Conservation (phyloP, 2,888 invertebrate genomes). For the Melinopterus prodromus region DNA sequence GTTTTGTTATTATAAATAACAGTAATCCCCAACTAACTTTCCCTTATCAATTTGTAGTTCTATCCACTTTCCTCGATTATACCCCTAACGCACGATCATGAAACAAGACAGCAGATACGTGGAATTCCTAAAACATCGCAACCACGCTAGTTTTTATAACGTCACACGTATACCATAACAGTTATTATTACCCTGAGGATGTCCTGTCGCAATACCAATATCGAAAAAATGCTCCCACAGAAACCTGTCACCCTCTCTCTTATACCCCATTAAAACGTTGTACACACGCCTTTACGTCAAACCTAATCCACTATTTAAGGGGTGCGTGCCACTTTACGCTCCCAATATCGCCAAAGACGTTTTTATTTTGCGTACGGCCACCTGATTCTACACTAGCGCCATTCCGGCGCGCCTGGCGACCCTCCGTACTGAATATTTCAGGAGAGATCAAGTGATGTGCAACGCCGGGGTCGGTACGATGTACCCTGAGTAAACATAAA, state of each 20-base stretch:
- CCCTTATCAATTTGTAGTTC: background rate
- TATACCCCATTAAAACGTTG: background rate
- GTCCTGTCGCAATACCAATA: conserved; percentile 4
- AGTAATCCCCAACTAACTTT: background rate
- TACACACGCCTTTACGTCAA: background rate
- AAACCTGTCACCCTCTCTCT: background rate
- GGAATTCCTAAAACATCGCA: background rate
- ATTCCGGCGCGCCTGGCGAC: background rate
- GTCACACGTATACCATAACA: background rate
- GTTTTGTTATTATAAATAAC: too few species aligned
- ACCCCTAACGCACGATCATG: background rate
- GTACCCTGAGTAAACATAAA: background rate
- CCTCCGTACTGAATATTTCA: background rate
- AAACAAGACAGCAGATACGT: background rate
- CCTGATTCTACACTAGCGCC: background rate
- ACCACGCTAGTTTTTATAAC: background rate
- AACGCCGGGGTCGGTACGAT: background rate
- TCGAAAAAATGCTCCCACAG: background rate
- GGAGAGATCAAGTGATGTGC: conserved; percentile 4
- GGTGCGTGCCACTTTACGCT: background rate
- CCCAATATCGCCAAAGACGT: background rate
- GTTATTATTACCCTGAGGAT: background rate
- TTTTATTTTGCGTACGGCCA: background rate
- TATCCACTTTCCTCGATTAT: background rate
- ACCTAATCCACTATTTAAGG: background rate